Evolutionary conservation across 2,797 vertebrate species (phyloP).

Genomic region (Anguilla anguilla): DNA sequence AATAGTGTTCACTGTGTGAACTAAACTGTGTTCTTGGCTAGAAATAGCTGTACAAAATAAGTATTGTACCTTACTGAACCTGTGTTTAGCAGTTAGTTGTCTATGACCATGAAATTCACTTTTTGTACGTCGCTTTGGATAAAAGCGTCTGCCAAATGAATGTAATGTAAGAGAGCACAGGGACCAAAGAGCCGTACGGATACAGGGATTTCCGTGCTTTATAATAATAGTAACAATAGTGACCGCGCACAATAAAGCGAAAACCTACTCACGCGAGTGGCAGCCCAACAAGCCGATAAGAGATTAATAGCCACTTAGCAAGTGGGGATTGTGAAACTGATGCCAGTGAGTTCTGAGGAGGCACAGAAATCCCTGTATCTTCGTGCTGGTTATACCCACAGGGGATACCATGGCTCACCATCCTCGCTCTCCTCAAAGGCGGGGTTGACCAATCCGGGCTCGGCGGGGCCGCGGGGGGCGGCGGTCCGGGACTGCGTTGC

Average conservation of each 20-base stretch:
- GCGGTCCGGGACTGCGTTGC: conserved; percentile 67
- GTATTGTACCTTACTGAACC: too few relatives aligned
- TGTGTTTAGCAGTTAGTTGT: too few relatives aligned
- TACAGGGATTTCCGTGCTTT: background rate
- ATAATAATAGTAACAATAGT: background rate
- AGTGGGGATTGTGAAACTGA: background rate
- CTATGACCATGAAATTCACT: too few relatives aligned
- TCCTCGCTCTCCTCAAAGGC: conserved; percentile 90
- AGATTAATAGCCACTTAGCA: background rate
- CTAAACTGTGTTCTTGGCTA: too few relatives aligned
- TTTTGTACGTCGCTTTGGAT: too few relatives aligned
- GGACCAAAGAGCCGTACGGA: background rate
- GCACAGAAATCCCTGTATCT: background rate
- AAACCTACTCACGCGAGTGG: too few relatives aligned
- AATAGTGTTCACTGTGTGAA: too few relatives aligned
- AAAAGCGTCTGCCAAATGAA: too few relatives aligned
- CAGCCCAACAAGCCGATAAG: background rate
- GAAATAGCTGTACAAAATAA: too few relatives aligned
- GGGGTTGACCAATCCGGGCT: conserved; percentile 87
- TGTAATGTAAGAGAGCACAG: background rate
- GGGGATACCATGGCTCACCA: conserved; percentile 66
- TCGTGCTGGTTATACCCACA: background rate
- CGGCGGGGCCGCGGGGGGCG: conserved; percentile 68
- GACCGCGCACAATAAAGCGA: background rate
- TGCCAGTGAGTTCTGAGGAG: background rate